These are phyloP conservation scores for Galemys pyrenaicus DNA, from an alignment of 2,113 vertebrate genomes.

Conservation along the genomic window DNA sequence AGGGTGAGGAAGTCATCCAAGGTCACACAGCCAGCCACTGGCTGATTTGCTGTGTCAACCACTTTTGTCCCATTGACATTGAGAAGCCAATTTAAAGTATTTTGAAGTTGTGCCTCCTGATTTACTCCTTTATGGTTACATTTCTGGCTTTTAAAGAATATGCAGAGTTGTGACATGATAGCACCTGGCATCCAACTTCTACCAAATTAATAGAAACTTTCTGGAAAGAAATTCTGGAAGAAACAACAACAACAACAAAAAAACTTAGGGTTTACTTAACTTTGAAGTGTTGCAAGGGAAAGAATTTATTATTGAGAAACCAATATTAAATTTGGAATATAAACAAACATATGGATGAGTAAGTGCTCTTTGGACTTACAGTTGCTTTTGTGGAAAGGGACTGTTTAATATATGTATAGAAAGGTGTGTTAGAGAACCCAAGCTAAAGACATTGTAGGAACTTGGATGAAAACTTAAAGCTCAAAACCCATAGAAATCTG, in stretches of 20 bases:
- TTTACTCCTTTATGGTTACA: neutral
- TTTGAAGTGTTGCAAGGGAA: neutral
- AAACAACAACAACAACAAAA: neutral
- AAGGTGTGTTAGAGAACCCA: neutral
- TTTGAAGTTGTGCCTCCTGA: neutral
- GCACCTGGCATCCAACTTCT: neutral
- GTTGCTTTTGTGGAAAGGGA: neutral
- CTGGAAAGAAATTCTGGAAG: neutral
- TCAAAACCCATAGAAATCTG: neutral
- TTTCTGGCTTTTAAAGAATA: neutral
- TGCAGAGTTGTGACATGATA: neutral
- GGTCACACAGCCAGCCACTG: neutral
- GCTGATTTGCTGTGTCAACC: neutral
- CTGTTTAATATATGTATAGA: neutral
- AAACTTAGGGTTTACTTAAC: neutral
- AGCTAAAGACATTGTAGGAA: fast-evolving
- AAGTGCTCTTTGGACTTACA: neutral
- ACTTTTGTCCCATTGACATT: neutral
- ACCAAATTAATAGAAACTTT: neutral
- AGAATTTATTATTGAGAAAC: neutral
- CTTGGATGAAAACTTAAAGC: neutral
- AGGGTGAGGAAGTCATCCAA: neutral
- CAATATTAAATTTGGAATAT: neutral
- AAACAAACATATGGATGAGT: neutral
- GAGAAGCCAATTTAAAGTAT: neutral